Evolutionary conservation across 1,140 invertebrate species (phyloP), one percentile per base, ranked within the genome.

Genomic region (Capitella teleta): DNA sequence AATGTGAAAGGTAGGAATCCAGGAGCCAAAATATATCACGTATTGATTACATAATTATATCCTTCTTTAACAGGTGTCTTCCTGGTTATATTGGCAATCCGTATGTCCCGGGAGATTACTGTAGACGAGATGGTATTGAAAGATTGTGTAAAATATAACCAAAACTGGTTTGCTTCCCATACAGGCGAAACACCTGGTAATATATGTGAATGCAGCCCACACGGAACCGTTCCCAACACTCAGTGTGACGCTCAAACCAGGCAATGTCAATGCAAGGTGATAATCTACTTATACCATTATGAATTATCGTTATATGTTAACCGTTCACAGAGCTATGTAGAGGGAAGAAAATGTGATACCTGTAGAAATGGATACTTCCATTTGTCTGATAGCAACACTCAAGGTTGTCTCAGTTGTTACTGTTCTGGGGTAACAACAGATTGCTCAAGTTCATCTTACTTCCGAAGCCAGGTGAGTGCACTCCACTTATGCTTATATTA

Each of bases 61-160:
- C 25, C 19, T 26, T 45, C 12, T 26, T 5, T 45, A 25, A 26
- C 55, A 72, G 68, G 36, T 57, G 56, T 47, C n/a, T 32, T 16
- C 44, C 53, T 30, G 56, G 56, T 21, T 57, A 47, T 44, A 34
- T 76, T 40, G 86, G 87, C 10, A 85, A 88, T 69, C 86, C 87
- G 3, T 56, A 25, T 26, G 57, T 79, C 18, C 74, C 80, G 0
- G 84, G 84, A 2, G 57, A 59, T 16, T 55, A 49, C 38, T 67
- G 66, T 45, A 38, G 43, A 32, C 55, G 52, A 47, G 60, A 62
- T 68, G 55, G 38, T 40, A 4, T 12, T 2, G 21, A 24, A 12
- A 16, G 38, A 40, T 18, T 40, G 36, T 38, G 36, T 37, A 40
- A 21, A 2, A 6, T 40, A 5, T 40, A 3, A 21, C 19, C 19